Percentiles rank a stretch among this genome's conserved stretches.
Conservation (phyloP, 1,140 invertebrate genomes). For the Bradysia coprophila region DNA sequence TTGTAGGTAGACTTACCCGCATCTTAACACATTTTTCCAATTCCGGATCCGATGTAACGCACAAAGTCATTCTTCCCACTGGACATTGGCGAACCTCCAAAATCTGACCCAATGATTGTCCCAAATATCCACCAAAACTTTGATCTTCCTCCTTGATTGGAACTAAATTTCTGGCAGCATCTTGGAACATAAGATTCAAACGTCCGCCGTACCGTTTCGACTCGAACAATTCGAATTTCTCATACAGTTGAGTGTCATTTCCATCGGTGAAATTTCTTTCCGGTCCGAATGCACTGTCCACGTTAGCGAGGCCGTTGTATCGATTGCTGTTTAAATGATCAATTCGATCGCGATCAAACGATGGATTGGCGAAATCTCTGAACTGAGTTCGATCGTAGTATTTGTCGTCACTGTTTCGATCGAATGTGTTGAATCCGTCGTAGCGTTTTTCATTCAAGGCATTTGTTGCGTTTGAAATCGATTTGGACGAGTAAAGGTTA, state of each 20-base stretch:
- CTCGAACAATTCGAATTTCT: conserved; percentile 50
- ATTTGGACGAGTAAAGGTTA: conserved; percentile 21
- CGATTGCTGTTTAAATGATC: not conserved
- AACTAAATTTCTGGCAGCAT: conserved; percentile 41
- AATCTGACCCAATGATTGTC: conserved; percentile 41
- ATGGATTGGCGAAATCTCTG: conserved; percentile 4
- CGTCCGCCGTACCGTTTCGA: conserved; percentile 43
- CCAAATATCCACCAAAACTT: conserved; percentile 44
- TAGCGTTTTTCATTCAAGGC: not conserved
- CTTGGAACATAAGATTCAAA: conserved; percentile 54
- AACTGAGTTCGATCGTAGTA: conserved; percentile 4
- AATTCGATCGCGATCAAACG: not conserved
- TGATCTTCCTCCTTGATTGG: conserved; percentile 34
- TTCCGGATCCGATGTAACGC: conserved; percentile 80
- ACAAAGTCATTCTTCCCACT: conserved; percentile 58
- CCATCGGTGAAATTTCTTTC: conserved; percentile 9
- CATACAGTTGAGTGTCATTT: conserved; percentile 20
- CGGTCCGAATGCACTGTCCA: conserved; percentile 13
- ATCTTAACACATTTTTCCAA: conserved; percentile 86
- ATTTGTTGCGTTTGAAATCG: not conserved
- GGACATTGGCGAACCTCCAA: conserved; percentile 60
- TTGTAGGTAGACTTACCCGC: conserved; percentile 60
- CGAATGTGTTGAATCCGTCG: not conserved
- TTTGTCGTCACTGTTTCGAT: conserved; percentile 6
- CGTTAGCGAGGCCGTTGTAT: conserved; percentile 3